A percentile compares a stretch with the other conserved stretches of the same genome.
These are phyloP conservation scores for Maconellicoccus hirsutus DNA, from an alignment of 1,140 invertebrate genomes.

Conservation along the genomic window DNA sequence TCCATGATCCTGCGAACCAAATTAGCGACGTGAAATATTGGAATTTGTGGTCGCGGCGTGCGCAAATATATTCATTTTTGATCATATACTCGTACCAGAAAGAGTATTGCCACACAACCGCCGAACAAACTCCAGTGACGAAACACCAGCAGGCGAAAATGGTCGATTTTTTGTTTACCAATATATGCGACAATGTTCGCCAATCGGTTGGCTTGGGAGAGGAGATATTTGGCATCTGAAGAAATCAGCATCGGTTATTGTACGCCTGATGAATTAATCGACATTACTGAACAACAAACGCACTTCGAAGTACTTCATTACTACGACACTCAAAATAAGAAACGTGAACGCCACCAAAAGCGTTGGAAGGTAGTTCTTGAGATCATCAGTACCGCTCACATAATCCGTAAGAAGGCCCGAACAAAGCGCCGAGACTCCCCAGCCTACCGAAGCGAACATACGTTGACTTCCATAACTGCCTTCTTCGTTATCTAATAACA, in stretches of 20 bases:
- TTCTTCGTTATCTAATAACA: conserved; percentile 40
- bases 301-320: background rate
- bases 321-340: background rate
- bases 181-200: too few species aligned
- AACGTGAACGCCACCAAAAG: background rate
- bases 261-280: too few species aligned
- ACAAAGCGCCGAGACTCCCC: conserved; percentile 59
- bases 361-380: conserved; percentile 52
- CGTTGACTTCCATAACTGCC: conserved; percentile 67
- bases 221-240: background rate
- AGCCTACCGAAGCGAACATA: conserved; percentile 69
- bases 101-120: conserved; percentile 55
- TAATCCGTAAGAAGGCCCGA: conserved; percentile 62
- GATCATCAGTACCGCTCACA: conserved; percentile 44
- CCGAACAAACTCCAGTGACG: conserved; percentile 69
- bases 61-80: too few species aligned
- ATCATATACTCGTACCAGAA: background rate
- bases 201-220: too few species aligned
- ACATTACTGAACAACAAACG: too few species aligned
- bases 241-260: too few species aligned
- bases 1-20: background rate
- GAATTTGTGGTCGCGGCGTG: too few species aligned
- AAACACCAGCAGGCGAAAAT: conserved; percentile 67
- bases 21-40: background rate
- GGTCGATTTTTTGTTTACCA: background rate